Conservation (phyloP, 1,140 invertebrate genomes). For the Tetragnatha versicolor region DNA sequence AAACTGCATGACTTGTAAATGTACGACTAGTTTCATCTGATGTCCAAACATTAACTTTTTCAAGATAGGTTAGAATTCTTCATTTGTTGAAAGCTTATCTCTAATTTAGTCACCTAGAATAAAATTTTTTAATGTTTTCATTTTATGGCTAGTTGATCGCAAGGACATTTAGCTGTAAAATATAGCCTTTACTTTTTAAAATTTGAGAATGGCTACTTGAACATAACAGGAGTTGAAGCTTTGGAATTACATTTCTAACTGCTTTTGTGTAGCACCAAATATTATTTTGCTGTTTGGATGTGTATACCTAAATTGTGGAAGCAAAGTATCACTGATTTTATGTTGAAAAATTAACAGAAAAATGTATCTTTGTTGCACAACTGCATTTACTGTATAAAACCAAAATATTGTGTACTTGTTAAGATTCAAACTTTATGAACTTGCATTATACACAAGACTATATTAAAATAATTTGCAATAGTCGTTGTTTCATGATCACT, state of each 20-base stretch:
- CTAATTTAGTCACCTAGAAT: slow-evolving; percentile 24
- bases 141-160: too few species aligned
- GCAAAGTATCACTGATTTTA: slow-evolving; percentile 30
- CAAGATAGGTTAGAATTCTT: slow-evolving; percentile 13
- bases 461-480: slow-evolving; percentile 53
- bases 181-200: too few species aligned
- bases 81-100: slow-evolving; percentile 1
- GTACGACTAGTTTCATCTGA: slow-evolving; percentile 25
- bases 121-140: slow-evolving; percentile 22
- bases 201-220: too few species aligned
- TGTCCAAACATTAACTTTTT: slow-evolving; percentile 9
- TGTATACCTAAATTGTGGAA: slow-evolving; percentile 19
- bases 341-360: slow-evolving; percentile 22
- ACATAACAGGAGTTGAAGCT: not conserved
- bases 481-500: not conserved
- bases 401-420: slow-evolving; percentile 42
- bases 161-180: too few species aligned
- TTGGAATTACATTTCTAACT: not conserved
- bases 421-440: slow-evolving; percentile 48
- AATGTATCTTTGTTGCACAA: slow-evolving; percentile 45
- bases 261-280: slow-evolving; percentile 33
- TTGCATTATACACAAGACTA: slow-evolving; percentile 52
- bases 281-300: slow-evolving; percentile 25
- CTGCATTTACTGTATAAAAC: slow-evolving; percentile 48
- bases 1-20: slow-evolving; percentile 32